Base-by-base conservation (phyloP, 1,140 invertebrate species). In the Manduca sexta region DNA sequence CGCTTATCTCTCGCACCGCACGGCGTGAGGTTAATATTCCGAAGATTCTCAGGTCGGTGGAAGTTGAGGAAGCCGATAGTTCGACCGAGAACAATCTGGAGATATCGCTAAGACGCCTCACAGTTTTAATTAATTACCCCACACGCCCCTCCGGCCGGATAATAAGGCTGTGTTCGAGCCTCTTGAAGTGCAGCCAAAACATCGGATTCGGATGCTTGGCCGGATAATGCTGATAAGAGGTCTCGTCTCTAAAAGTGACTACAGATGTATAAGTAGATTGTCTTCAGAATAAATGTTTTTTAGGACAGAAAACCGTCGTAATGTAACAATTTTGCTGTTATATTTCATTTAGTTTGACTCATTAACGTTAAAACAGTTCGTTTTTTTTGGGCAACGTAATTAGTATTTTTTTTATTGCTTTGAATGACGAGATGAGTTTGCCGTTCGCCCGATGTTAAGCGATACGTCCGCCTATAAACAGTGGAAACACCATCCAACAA, bases 91-190 rank as follows among this genome's bases (percentile, higher is more conserved):
- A 73, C 64, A 73, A 67, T 73, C 66, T 63, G 43, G 48, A 69
- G 54, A 67, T 64, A 56, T 59, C 55, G 56, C 60, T 54, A 64
- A 69, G 59, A 58, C 52, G 58, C 57, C 58, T 67, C 62, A 56
- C 44, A 60, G 56, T 58, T 65, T 69, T 64, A 69, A 71, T 71
- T 74, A 71, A 71, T 69, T 74, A 70, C 45, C 31, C 33, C 26
- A 43, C 18, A 43, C 31, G 33, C 42, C 21, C n/a, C 21, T 26
- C 21, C 15, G 15, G 18, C 7, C 3, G 12, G 26, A 42, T 52
- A 42, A 52, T 52, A 43, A 43, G 45, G 46, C 43, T 37, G 16
- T 40, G 41, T 30, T 12, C 31, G 30, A 7, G 44, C 38, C 45
- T 31, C 29, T 48, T 45, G 44, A 37, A 18, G 44, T 21, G 34